Base-by-base conservation (phyloP, 2,888 invertebrate genomes). In the Hypena proboscidalis region DNA sequence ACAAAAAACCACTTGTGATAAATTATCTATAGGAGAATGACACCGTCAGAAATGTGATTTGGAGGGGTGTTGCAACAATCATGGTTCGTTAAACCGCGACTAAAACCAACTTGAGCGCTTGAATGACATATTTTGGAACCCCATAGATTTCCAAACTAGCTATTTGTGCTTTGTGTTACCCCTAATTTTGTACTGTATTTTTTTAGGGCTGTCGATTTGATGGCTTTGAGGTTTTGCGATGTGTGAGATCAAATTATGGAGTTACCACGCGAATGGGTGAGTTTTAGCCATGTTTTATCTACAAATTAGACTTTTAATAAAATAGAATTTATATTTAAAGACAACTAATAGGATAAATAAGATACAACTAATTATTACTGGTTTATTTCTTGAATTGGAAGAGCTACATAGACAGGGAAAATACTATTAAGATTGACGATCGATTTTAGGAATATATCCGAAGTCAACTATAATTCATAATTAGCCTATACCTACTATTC, bases 11-110 rank as follows among this genome's bases (percentile, higher is more conserved):
- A 77, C 75, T 77, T 70, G 73, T 77, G 70, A 78, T 75, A 78
- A 78, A 82, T 81, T 76, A 79, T 74, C 69, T 43, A 33, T 13
- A 46, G 54, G 39, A 78, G 77, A 79, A 81, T 72, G 72, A 71
- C 61, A 69, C 70, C 70, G 70, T 72, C 74, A 72, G 73, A 81
- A 86, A 82, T 86, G 59, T 69, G 77, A 82, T 83, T 81, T 75
- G 74, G 72, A 68, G 72, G 86, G 80, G 83, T 73, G 72, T 74
- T 70, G 75, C 76, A 85, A n/a, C 85, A 89, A 89, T 85, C 80
- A 84, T 67, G 87, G 77, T 87, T 88, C 88, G 85, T 89, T 89
- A 85, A 80, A 79, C 77, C 70, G 61, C 70, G 67, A 70, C 84
- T 75, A 73, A 78, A 79, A 68, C 74, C 65, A 52, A 59, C 60